Conservation (phyloP, 2,113 vertebrate species). For the Rana temporaria region DNA sequence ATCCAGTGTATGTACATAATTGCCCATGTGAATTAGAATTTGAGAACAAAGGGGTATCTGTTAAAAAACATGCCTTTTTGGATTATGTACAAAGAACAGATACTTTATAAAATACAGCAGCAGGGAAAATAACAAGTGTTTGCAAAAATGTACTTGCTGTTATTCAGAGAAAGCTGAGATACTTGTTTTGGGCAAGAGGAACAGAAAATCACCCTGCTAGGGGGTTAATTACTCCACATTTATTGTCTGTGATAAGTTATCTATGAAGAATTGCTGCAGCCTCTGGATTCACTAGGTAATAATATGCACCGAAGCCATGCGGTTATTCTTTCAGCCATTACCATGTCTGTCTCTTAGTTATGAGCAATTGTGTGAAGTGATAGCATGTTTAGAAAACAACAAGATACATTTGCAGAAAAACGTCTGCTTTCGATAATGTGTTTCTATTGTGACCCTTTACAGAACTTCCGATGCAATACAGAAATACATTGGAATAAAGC, state of each 20-base stretch:
- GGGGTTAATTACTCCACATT: background rate
- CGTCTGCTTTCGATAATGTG: background rate
- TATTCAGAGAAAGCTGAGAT: background rate
- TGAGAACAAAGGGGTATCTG: too few relatives aligned
- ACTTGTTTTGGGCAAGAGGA: background rate
- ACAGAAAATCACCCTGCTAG: background rate
- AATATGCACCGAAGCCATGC: background rate
- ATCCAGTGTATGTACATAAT: too few relatives aligned
- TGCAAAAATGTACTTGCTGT: background rate
- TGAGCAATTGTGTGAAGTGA: background rate
- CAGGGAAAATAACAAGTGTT: background rate
- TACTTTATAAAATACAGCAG: too few relatives aligned
- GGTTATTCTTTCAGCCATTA: slow-evolving; percentile 16
- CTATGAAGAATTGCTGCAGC: background rate
- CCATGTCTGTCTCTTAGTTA: background rate
- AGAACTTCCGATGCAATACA: too few relatives aligned
- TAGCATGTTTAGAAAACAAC: background rate
- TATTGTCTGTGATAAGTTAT: background rate
- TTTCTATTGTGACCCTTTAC: too few relatives aligned
- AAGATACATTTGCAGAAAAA: background rate
- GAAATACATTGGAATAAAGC: too few relatives aligned
- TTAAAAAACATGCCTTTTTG: too few relatives aligned
- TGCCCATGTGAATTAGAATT: too few relatives aligned
- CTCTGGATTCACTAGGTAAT: slow-evolving; percentile 15
- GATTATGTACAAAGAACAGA: too few relatives aligned